Percentiles rank a stretch among this genome's conserved stretches.
Conservation (phyloP, 2,888 invertebrate species). For the Euphydryas editha region DNA sequence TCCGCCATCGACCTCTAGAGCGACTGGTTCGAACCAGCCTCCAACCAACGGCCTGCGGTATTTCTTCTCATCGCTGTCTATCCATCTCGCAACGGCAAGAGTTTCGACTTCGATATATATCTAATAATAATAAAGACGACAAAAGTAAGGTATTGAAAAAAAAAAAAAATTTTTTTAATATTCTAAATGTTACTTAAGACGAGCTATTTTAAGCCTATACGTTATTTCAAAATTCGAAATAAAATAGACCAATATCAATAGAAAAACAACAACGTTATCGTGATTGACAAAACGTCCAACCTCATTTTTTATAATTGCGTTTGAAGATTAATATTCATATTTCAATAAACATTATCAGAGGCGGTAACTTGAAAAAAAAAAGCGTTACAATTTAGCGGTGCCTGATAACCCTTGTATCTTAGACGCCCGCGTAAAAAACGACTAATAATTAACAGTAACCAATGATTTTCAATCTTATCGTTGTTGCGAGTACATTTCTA, state of each 20-base stretch:
- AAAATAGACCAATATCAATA: neutral
- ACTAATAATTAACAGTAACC: neutral
- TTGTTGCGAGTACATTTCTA: neutral
- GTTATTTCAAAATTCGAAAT: neutral
- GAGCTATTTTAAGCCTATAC: neutral
- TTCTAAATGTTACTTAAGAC: neutral
- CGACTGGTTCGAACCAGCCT: too few relatives aligned
- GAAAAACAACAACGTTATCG: slow-evolving; percentile 21
- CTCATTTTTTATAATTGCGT: slow-evolving; percentile 67
- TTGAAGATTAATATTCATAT: slow-evolving; percentile 66
- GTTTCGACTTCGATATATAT: too few relatives aligned
- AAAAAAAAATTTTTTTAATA: neutral
- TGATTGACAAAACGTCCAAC: slow-evolving; percentile 45
- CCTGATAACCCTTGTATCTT: slow-evolving; percentile 64
- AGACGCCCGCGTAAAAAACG: slow-evolving; percentile 24
- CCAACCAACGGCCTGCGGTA: too few relatives aligned
- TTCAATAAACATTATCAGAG: slow-evolving; percentile 71
- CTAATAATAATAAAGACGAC: too few relatives aligned
- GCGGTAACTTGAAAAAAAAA: slow-evolving; percentile 65
- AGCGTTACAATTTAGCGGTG: slow-evolving; percentile 63
- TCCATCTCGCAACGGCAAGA: too few relatives aligned
- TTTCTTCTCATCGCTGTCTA: too few relatives aligned
- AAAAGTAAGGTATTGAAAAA: too few relatives aligned
- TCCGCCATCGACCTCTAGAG: too few relatives aligned
- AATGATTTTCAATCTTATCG: neutral